phyloP scores from a whole-genome alignment of 2,888 invertebrate species.

The Eledone cirrhosa region DNA sequence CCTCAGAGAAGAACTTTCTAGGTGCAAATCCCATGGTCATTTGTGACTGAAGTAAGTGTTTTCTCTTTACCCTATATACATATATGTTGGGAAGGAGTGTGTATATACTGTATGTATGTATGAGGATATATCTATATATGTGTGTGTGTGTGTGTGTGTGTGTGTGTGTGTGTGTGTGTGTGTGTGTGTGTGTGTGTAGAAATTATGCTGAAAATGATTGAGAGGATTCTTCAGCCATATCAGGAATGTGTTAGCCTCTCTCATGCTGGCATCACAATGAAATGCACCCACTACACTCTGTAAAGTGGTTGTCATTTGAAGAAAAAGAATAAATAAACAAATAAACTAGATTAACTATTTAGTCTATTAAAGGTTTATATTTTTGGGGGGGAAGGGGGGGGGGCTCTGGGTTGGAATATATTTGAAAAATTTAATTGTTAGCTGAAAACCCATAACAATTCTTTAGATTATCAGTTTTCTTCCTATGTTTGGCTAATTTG shows the following conservation, averaged over 20 bases:
- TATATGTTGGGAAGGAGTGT: too few species aligned
- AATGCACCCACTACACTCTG: too few species aligned
- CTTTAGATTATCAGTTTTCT: too few species aligned
- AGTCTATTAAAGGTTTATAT: background rate
- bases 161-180: slow-evolving; percentile 1
- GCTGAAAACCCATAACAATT: too few species aligned
- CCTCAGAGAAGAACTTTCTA: background rate
- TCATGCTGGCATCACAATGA: background rate
- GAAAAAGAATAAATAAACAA: too few species aligned
- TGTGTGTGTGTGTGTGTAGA: background rate
- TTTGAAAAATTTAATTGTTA: too few species aligned
- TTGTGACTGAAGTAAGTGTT: too few species aligned
- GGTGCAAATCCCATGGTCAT: background rate
- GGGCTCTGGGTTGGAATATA: background rate
- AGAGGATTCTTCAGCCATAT: background rate
- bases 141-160: background rate
- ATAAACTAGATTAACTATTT: too few species aligned
- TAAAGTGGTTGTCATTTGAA: too few species aligned
- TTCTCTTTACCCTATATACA: background rate
- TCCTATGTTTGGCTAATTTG: slow-evolving; percentile 19
- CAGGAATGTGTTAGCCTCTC: background rate
- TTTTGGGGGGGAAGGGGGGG: background rate
- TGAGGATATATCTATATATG: too few species aligned
- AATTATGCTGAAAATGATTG: too few species aligned
- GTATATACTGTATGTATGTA: background rate